Evolutionary conservation across 1,140 invertebrate species (phyloP).

Genomic region (Bombyx mandarina): DNA sequence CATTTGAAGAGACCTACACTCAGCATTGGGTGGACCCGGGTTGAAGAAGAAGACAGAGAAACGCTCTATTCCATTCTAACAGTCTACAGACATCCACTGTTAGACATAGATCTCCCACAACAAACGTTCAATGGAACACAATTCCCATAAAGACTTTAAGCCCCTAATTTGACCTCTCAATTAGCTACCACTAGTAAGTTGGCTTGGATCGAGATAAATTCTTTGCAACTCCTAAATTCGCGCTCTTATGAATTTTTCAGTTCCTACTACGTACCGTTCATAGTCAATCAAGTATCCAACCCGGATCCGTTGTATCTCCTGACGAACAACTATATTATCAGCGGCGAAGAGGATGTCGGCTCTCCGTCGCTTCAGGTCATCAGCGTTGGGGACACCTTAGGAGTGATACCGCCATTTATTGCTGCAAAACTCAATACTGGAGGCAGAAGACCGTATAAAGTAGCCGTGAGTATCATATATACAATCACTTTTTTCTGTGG

Average conservation of each 20-base stretch:
- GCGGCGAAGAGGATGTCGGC: constrained; percentile 34
- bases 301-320: constrained; percentile 43
- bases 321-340: constrained; percentile 48
- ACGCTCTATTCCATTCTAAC: too few relatives aligned
- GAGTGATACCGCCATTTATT: constrained; percentile 31
- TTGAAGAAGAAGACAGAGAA: too few relatives aligned
- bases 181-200: too few relatives aligned
- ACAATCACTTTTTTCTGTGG: background rate
- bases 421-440: constrained; percentile 33
- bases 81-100: too few relatives aligned
- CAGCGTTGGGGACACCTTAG: constrained; percentile 33
- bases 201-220: too few relatives aligned
- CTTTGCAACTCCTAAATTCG: too few relatives aligned
- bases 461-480: constrained; percentile 31
- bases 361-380: constrained; percentile 38
- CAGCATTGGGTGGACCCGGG: too few relatives aligned
- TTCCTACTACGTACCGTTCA: constrained; percentile 43
- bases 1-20: too few relatives aligned
- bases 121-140: too few relatives aligned
- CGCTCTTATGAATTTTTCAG: constrained; percentile 19
- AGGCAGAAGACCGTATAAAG: constrained; percentile 33
- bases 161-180: too few relatives aligned
- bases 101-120: too few relatives aligned
- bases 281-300: constrained; percentile 34
- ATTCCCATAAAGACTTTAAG: too few relatives aligned